Conservation (phyloP, 2,113 vertebrate species). For the Poeciliopsis occidentalis region DNA sequence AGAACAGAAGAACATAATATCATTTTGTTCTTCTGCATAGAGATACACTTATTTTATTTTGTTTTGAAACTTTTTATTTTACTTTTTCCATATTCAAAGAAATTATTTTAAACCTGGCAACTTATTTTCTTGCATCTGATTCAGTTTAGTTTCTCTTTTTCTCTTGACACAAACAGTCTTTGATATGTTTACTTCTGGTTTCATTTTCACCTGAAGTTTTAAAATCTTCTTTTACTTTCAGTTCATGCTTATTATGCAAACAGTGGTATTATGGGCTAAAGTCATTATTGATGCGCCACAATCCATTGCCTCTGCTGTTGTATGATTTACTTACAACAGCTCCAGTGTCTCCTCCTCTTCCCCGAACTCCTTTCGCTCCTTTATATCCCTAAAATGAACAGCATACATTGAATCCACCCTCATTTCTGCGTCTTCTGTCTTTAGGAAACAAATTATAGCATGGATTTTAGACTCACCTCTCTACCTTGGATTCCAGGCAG, state of each 20-base stretch:
- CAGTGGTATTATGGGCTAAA: not conserved
- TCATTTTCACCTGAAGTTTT: not conserved
- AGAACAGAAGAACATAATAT: not conserved
- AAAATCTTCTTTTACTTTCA: slow-evolving; percentile 17
- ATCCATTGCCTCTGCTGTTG: not conserved
- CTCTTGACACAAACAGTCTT: not conserved
- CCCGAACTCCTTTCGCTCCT: slow-evolving; percentile 81
- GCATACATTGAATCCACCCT: not conserved
- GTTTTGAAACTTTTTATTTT: not conserved
- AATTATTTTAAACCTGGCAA: not conserved
- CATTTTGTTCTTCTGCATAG: not conserved
- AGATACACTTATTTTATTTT: not conserved
- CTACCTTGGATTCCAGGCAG: slow-evolving; percentile 79
- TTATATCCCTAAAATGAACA: slow-evolving; percentile 77
- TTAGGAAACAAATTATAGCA: not conserved
- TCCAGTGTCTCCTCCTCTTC: slow-evolving; percentile 79
- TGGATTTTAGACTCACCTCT: slow-evolving; percentile 67
- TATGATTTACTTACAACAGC: slow-evolving; percentile 66
- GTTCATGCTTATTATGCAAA: not conserved
- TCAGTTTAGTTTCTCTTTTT: not conserved
- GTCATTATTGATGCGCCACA: not conserved
- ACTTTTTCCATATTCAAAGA: not conserved
- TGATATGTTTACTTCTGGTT: not conserved
- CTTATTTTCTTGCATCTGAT: not conserved
- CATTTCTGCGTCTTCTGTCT: not conserved